These are phyloP conservation scores for Hystrix brachyura DNA, from an alignment of 2,113 vertebrate species.

Conservation along the genomic window DNA sequence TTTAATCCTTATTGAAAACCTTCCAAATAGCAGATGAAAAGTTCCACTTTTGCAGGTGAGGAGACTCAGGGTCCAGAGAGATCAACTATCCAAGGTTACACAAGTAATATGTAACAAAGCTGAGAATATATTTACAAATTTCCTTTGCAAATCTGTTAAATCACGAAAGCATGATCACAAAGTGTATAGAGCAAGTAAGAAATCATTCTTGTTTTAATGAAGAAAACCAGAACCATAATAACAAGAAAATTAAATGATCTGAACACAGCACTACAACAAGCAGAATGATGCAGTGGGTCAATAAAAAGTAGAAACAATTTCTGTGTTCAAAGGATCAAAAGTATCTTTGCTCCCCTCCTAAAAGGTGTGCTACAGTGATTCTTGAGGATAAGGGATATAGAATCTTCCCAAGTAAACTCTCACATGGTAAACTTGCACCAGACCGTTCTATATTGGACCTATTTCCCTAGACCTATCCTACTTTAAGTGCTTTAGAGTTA, in stretches of 20 bases:
- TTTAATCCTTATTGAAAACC: not conserved
- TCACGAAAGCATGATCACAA: not conserved
- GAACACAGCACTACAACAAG: not conserved
- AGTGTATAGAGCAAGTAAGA: not conserved
- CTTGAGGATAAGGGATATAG: not conserved
- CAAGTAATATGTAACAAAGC: not conserved
- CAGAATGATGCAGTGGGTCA: not conserved
- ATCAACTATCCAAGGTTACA: not conserved
- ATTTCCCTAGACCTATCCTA: not conserved
- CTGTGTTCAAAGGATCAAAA: not conserved
- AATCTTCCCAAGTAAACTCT: not conserved
- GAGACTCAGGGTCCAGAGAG: not conserved
- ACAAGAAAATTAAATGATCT: not conserved
- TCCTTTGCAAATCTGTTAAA: constrained; percentile 26
- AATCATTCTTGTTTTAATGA: not conserved
- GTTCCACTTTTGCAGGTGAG: constrained; percentile 8
- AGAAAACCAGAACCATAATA: not conserved
- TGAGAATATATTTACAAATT: constrained; percentile 29
- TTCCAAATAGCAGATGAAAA: not conserved
- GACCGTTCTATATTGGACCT: not conserved
- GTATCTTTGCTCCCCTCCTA: not conserved
- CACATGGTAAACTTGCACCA: not conserved
- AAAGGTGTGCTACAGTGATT: constrained; percentile 35
- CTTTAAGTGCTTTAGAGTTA: not conserved
- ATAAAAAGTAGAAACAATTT: constrained; percentile 7